These are phyloP conservation scores for Nipponacmea schrenckii DNA, from an alignment of 2,888 invertebrate genomes.

Conservation along the genomic window DNA sequence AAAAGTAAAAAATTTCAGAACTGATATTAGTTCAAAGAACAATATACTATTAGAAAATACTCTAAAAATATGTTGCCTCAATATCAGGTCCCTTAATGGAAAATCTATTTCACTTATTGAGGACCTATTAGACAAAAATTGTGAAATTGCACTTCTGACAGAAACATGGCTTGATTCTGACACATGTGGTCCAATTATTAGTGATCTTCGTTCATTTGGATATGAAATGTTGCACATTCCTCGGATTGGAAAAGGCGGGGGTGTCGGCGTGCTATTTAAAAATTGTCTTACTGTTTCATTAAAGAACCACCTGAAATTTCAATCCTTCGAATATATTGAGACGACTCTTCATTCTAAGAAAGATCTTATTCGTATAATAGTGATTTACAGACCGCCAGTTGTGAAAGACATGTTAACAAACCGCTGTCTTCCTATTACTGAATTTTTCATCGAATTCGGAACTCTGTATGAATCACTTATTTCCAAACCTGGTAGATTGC, in stretches of 20 bases:
- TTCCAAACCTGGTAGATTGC: too few species aligned
- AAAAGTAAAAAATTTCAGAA: not conserved
- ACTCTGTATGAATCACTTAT: too few species aligned
- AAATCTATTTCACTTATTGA: not conserved
- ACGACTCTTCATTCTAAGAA: too few species aligned
- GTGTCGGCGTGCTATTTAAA: not conserved
- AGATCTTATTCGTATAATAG: too few species aligned
- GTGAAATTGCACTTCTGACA: not conserved
- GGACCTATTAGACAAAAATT: not conserved
- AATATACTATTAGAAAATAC: not conserved
- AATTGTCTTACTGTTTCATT: not conserved
- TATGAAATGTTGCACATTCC: not conserved
- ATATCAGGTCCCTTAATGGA: not conserved
- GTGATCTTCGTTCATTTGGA: not conserved
- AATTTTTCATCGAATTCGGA: too few species aligned
- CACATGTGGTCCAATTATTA: not conserved
- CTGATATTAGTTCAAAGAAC: not conserved
- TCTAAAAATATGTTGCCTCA: not conserved
- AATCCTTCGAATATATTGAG: not conserved
- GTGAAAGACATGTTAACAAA: too few species aligned
- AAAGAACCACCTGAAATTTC: not conserved
- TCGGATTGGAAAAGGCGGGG: not conserved
- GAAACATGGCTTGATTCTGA: constrained; percentile 1
- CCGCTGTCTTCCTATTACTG: too few species aligned
- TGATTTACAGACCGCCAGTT: too few species aligned